Base-by-base conservation (phyloP, 2,888 invertebrate genomes). In the Leptopilina myrica region DNA sequence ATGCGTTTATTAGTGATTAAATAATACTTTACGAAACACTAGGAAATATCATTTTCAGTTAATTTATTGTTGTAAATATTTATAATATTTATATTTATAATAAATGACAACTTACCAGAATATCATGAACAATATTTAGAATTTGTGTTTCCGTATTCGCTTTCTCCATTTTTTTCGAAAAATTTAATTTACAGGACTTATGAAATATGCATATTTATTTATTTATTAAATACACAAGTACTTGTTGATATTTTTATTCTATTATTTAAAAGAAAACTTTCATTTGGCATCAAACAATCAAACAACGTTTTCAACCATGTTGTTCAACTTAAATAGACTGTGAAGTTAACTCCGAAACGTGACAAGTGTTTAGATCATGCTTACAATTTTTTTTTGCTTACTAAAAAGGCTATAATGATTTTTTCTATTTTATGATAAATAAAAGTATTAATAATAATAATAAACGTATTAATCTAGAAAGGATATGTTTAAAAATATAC, bases 111-210 rank as follows among this genome's bases (percentile, higher is more conserved):
- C 93, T 93, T 89, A 94, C 95, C 92, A 95, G 91, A 87, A 95
- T 95, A 85, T 95, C 95, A 88, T 94, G 95, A 20, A 96, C 93
- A 82, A 95, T 94, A 86, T 92, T 93, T 26, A 93, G 92, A 73
- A 95, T 93, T 92, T 94, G 94, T 67, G 93, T 92, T 89, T 95
- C 95, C 76, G 87, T 88, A 80, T 93, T 93, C 94, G 95, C 95
- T 83, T 88, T 92, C 82, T 64, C 79, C 49, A 49, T 46, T 78
- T 65, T 80, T 78, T 33, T 33, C 5, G 33, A 66, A n/a, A 15
- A 20, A 59, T 69, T 67, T 64, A 64, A 33, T 59, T 69, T 56
- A 62, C 14, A 46, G 40, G 26, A 46, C 76, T 62, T 56, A 76
- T 33, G 9, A 59, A 20, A 15, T n/a, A 15, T 33, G n/a, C 46